Conservation (phyloP, 2,797 vertebrate genomes). For the Catharus ustulatus region DNA sequence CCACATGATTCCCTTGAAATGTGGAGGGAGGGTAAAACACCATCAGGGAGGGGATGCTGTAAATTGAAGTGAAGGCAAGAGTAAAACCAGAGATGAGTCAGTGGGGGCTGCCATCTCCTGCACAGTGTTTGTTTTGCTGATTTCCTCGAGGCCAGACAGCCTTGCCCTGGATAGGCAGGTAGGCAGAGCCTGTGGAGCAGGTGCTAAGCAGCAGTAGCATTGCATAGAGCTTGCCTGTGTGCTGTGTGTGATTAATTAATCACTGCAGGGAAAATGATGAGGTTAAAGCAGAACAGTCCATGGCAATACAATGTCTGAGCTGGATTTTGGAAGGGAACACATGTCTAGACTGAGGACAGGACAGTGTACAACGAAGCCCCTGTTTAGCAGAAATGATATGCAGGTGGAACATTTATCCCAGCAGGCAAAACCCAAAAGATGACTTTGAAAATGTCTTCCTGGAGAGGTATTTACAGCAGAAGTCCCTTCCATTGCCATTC, state of each 20-base stretch:
- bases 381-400: background rate
- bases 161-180: background rate
- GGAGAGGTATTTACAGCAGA: background rate
- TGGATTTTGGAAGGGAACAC: background rate
- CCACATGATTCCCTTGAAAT: background rate
- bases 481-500: background rate
- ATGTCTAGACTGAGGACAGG: background rate
- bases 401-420: background rate
- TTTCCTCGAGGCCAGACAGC: background rate
- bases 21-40: background rate
- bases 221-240: accelerated
- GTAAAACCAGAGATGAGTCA: background rate
- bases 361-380: background rate
- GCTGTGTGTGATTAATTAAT: background rate
- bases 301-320: background rate
- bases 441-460: accelerated
- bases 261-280: background rate
- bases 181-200: background rate
- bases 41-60: accelerated
- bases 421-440: background rate
- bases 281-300: background rate
- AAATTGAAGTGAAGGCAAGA: background rate
- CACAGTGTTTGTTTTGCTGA: background rate
- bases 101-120: background rate
- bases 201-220: background rate